phyloP scores from a whole-genome alignment of 1,140 invertebrate species.

The Cherax destructor region DNA sequence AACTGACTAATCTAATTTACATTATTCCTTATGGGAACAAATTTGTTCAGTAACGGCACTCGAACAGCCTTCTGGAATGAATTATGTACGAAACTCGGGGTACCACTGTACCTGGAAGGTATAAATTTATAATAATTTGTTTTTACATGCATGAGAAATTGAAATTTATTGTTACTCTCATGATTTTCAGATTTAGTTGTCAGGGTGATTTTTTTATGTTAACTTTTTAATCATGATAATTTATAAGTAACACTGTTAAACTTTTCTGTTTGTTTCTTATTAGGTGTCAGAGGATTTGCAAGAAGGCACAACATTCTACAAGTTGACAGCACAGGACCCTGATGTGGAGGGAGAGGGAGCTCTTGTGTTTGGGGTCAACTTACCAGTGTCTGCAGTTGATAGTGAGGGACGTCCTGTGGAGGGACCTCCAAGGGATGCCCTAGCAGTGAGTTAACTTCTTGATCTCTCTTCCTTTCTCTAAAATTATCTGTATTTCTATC shows the following conservation, averaged over 20 bases:
- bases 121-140: no score
- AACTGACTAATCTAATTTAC: no score
- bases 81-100: no score
- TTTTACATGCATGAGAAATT: no score
- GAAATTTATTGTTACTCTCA: no score
- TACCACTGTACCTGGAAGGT: no score
- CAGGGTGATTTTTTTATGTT: no score
- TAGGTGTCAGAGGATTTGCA: slow-evolving; percentile 66
- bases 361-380: slow-evolving; percentile 84
- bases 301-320: slow-evolving; percentile 59
- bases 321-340: slow-evolving; percentile 80
- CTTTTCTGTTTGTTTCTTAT: not conserved
- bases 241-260: not conserved
- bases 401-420: slow-evolving; percentile 86
- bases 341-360: slow-evolving; percentile 82
- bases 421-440: slow-evolving; percentile 36
- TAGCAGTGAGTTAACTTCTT: slow-evolving; percentile 28
- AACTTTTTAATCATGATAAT: no score
- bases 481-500: not conserved
- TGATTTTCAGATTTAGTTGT: no score
- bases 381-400: slow-evolving; percentile 84
- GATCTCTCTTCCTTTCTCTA: not conserved
- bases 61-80: no score
- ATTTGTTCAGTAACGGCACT: no score
- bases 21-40: no score